phyloP scores from a whole-genome alignment of 2,888 invertebrate genomes.

The Iselma pallidipennis region DNA sequence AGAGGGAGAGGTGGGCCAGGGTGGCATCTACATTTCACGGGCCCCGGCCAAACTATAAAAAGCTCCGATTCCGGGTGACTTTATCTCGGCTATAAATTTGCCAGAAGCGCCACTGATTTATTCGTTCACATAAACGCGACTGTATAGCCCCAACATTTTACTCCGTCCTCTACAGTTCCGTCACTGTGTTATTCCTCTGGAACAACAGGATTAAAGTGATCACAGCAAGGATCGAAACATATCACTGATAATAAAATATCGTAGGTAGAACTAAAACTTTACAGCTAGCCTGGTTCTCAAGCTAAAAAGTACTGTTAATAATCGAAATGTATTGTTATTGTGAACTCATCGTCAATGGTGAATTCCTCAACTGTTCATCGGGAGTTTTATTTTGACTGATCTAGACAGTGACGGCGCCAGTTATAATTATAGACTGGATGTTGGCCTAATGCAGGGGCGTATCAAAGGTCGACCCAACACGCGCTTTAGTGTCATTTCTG shows the following conservation, averaged over 20 bases:
- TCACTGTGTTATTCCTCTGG: no score
- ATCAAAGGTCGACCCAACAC: slow-evolving; percentile 40
- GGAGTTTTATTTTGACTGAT: slow-evolving; percentile 7
- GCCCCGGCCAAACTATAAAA: slow-evolving; percentile 54
- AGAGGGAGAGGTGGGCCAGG: slow-evolving; percentile 30
- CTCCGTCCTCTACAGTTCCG: slow-evolving; percentile 7
- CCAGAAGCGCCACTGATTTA: slow-evolving; percentile 59
- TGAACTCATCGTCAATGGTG: no score
- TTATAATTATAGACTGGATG: slow-evolving; percentile 41
- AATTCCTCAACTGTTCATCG: neutral
- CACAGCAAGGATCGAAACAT: neutral
- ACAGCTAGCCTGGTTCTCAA: no score
- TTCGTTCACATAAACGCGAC: slow-evolving; percentile 57
- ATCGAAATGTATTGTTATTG: no score
- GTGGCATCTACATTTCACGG: slow-evolving; percentile 57
- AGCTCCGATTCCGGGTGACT: slow-evolving; percentile 58
- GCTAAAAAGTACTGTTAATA: no score
- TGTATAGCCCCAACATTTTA: slow-evolving; percentile 29
- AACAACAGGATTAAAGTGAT: neutral
- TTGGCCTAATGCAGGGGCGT: slow-evolving; percentile 46
- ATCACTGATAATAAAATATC: no score
- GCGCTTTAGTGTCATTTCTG: slow-evolving; percentile 34
- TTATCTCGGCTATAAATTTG: slow-evolving; percentile 59
- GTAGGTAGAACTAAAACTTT: no score
- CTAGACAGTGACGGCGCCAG: slow-evolving; percentile 42